Evolutionary conservation across 2,113 vertebrate genomes (phyloP).

Genomic region (Reinhardtius hippoglossoides): DNA sequence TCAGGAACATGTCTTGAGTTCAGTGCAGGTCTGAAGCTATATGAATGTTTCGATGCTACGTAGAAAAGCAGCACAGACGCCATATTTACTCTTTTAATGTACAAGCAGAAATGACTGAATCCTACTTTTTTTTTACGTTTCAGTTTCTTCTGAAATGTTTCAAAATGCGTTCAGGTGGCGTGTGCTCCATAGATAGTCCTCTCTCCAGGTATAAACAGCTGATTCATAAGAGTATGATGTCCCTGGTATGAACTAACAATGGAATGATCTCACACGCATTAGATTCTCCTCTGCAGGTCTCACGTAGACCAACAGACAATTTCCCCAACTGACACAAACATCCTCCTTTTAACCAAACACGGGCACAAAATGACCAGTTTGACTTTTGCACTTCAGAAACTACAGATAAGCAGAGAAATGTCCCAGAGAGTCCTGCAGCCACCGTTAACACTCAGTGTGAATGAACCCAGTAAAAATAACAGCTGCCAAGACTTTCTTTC

Average conservation of each 20-base stretch:
- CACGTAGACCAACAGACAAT: background rate
- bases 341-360: background rate
- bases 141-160: conserved; percentile 75
- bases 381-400: background rate
- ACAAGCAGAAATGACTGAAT: conserved; percentile 43
- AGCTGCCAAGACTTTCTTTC: background rate
- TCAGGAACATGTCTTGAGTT: no score
- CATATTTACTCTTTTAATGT: background rate
- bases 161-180: conserved; percentile 75
- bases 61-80: no score
- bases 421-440: no score
- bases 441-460: background rate
- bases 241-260: conserved; percentile 28
- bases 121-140: conserved; percentile 71
- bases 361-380: background rate
- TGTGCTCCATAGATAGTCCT: conserved; percentile 70
- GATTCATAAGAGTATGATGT: background rate
- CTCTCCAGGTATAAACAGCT: conserved; percentile 71
- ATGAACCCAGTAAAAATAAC: background rate
- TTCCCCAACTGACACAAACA: no score
- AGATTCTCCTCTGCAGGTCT: background rate
- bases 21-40: no score
- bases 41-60: no score
- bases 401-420: no score
- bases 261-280: conserved; percentile 12